phyloP scores from a whole-genome alignment of 35 echinoderm and acorn worm species.

The Lytechinus pictus region DNA sequence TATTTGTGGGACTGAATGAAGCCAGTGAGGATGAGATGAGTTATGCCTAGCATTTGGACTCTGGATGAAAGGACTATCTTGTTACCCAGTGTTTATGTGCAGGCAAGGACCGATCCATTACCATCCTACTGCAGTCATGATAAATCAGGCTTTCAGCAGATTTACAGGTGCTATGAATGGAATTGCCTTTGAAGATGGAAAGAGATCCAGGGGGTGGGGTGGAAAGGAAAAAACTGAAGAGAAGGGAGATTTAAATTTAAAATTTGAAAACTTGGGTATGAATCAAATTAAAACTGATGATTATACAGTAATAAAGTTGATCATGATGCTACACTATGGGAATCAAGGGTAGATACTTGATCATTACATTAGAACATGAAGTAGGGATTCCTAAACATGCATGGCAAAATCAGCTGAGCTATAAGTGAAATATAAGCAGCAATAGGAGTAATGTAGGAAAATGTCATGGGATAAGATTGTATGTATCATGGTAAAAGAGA shows the following conservation, averaged over 20 bases:
- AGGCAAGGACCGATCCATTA: not conserved
- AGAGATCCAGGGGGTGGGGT: not conserved
- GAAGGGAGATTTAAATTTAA: not conserved
- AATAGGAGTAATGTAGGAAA: not conserved
- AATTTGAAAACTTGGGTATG: not conserved
- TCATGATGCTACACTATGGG: not conserved
- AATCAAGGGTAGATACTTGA: not conserved
- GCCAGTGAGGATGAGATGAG: not conserved
- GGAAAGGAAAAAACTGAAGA: not conserved
- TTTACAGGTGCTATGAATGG: constrained; percentile 10
- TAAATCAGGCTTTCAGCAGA: constrained; percentile 1
- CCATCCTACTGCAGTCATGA: not conserved
- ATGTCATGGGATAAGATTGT: not conserved
- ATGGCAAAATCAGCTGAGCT: not conserved
- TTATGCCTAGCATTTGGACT: not conserved
- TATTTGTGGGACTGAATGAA: not conserved
- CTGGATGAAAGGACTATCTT: not conserved
- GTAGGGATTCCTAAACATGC: not conserved
- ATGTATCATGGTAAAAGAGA: not conserved
- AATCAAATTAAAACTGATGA: not conserved
- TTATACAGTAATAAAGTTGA: not conserved
- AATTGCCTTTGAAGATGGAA: not conserved
- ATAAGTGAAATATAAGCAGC: not conserved
- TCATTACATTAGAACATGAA: not conserved
- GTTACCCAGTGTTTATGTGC: not conserved